These are phyloP conservation scores for Colinus virginianus DNA, from an alignment of 2,113 vertebrate species.

Conservation along the genomic window DNA sequence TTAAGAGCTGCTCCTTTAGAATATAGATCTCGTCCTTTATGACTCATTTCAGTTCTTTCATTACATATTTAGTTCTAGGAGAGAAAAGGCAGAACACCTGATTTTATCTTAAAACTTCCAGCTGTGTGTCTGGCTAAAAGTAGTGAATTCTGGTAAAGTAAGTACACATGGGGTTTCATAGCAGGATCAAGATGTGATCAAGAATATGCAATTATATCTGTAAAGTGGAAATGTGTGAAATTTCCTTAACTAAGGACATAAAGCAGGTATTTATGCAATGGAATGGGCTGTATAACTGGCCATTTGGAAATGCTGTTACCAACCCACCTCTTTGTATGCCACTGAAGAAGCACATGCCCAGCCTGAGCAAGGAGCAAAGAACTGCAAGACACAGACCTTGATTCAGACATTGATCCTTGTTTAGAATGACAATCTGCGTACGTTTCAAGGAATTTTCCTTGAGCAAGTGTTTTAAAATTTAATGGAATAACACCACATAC, in stretches of 20 bases:
- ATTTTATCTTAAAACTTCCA: not conserved
- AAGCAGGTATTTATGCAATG: not conserved
- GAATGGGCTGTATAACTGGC: not conserved
- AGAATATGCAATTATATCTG: not conserved
- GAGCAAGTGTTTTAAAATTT: not conserved
- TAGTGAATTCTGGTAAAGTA: not conserved
- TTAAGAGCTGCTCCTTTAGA: not conserved
- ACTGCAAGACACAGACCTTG: not conserved
- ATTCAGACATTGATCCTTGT: not conserved
- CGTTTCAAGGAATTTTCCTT: not conserved
- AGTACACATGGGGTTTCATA: accelerated
- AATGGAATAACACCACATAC: not conserved
- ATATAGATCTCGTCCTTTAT: not conserved
- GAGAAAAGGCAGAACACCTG: not conserved
- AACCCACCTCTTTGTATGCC: too few relatives aligned
- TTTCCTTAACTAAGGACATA: not conserved
- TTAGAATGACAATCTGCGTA: accelerated
- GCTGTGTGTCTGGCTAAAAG: not conserved
- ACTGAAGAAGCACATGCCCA: not conserved
- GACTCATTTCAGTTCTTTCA: constrained; percentile 32
- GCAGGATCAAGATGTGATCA: not conserved
- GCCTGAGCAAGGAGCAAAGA: not conserved
- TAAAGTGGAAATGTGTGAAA: not conserved
- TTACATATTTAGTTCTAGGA: not conserved
- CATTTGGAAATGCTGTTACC: not conserved